Conservation (phyloP, 2,888 invertebrate genomes). For the Tholera decimalis region DNA sequence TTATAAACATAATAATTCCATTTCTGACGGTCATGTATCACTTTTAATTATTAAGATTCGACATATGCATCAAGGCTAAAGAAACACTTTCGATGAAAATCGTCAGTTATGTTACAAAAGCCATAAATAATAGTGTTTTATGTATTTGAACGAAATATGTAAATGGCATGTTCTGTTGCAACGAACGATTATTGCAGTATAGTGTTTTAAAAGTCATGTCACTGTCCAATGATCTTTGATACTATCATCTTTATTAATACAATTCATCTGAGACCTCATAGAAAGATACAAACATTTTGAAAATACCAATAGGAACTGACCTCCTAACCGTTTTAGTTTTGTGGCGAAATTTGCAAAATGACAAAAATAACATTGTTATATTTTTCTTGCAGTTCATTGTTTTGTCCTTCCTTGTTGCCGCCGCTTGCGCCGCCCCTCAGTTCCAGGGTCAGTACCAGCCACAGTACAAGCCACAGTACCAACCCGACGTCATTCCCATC, state of each 20-base stretch:
- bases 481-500: conserved; percentile 90
- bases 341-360: too few species aligned
- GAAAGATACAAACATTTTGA: neutral
- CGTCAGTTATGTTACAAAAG: conserved; percentile 68
- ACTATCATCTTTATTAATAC: conserved; percentile 2
- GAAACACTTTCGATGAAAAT: conserved; percentile 56
- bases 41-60: conserved; percentile 52
- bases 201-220: conserved; percentile 70
- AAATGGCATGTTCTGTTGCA: conserved; percentile 71
- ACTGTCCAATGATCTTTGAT: conserved; percentile 55
- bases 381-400: conserved; percentile 80
- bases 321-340: neutral
- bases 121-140: conserved; percentile 56
- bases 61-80: conserved; percentile 54
- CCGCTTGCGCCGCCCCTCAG: conserved; percentile 84
- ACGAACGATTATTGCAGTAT: conserved; percentile 64
- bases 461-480: conserved; percentile 78
- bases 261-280: conserved; percentile 5
- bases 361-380: conserved; percentile 21
- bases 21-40: conserved; percentile 35
- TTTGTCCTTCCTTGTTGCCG: conserved; percentile 80
- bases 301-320: neutral
- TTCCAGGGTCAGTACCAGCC: conserved; percentile 73
- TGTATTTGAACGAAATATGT: conserved; percentile 72
- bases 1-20: conserved; percentile 19